These are phyloP conservation scores for Sprattus sprattus DNA, from an alignment of 2,113 vertebrate species.

Conservation along the genomic window DNA sequence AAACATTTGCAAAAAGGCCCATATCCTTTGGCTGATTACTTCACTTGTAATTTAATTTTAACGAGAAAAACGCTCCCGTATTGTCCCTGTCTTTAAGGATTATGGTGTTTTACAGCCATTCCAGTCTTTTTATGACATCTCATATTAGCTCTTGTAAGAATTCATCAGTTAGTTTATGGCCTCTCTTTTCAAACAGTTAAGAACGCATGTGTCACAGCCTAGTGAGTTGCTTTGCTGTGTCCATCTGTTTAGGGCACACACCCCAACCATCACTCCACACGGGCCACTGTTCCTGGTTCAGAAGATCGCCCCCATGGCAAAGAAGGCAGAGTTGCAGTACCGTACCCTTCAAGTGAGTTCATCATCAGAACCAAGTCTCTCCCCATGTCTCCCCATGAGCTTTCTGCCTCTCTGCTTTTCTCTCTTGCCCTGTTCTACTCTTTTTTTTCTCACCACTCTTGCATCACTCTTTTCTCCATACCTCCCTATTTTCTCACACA, in stretches of 20 bases:
- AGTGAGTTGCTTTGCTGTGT: not conserved
- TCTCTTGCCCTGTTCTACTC: too few species aligned
- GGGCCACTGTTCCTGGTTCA: slow-evolving; percentile 71
- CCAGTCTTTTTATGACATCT: not conserved
- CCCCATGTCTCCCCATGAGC: not conserved
- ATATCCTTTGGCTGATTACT: not conserved
- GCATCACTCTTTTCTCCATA: too few species aligned
- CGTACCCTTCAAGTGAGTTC: slow-evolving; percentile 91
- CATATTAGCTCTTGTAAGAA: not conserved
- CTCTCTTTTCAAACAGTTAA: not conserved
- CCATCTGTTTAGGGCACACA: slow-evolving; percentile 74
- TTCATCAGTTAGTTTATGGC: not conserved
- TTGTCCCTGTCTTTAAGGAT: slow-evolving; percentile 5
- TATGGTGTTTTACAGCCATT: not conserved
- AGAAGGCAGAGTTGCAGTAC: slow-evolving; percentile 85
- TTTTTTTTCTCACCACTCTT: too few species aligned
- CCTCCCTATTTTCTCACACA: not conserved
- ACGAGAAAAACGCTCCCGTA: not conserved
- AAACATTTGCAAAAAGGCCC: not conserved
- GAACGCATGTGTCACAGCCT: not conserved
- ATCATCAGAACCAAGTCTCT: not conserved
- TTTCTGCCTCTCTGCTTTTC: too few species aligned
- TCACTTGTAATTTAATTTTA: not conserved
- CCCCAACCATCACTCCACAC: slow-evolving; percentile 82
- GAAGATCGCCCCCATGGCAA: slow-evolving; percentile 90